Conservation (phyloP, 2,113 vertebrate genomes). For the Triplophysa dalaica region DNA sequence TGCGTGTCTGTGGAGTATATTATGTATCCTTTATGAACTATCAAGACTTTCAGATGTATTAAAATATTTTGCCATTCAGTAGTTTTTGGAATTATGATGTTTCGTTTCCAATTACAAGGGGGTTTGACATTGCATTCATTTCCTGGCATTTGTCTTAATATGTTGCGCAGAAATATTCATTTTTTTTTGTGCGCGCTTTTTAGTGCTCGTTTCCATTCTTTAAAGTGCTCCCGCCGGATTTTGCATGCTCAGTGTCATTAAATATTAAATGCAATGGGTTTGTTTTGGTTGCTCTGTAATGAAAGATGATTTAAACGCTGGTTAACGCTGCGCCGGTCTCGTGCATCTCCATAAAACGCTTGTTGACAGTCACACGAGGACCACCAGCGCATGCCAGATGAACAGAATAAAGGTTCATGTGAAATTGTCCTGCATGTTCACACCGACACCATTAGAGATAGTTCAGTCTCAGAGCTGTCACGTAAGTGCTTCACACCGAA, state of each 20-base stretch:
- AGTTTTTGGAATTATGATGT: background rate
- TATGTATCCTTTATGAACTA: background rate
- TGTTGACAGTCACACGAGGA: background rate
- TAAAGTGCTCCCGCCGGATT: background rate
- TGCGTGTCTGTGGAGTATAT: background rate
- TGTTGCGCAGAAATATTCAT: background rate
- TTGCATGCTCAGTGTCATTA: background rate
- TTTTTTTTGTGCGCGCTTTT: too few species aligned
- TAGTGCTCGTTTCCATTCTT: too few species aligned
- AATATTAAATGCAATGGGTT: conserved; percentile 22
- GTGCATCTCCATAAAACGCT: background rate
- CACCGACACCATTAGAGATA: background rate
- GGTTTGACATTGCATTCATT: background rate
- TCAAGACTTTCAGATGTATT: background rate
- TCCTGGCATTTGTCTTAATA: background rate
- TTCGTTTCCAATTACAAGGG: background rate
- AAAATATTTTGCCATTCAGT: background rate
- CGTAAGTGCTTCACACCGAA: background rate
- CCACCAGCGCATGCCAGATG: background rate
- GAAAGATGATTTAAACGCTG: background rate
- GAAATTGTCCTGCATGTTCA: conserved; percentile 7
- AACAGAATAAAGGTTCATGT: conserved; percentile 16
- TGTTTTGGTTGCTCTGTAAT: background rate
- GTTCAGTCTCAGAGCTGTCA: background rate
- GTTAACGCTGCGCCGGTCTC: background rate